These are phyloP conservation scores for Suricata suricatta DNA, from an alignment of 2,113 vertebrate genomes.

Conservation along the genomic window DNA sequence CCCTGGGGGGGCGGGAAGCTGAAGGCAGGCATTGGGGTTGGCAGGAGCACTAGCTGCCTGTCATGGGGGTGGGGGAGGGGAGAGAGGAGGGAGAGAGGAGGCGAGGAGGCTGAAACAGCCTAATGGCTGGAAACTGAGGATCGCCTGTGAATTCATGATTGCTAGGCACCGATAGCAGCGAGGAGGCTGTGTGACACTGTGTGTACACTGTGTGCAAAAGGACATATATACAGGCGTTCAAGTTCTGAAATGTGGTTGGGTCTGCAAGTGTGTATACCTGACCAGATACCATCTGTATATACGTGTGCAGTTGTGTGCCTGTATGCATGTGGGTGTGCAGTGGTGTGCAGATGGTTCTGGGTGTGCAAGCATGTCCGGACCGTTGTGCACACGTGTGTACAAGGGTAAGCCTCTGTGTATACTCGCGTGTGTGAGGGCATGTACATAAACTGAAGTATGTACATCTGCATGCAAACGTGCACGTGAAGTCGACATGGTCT, in stretches of 20 bases:
- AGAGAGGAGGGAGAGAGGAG: background rate
- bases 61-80: conserved; percentile 30
- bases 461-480: background rate
- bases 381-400: background rate
- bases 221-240: background rate
- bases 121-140: background rate
- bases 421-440: background rate
- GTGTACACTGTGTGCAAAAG: background rate
- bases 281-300: background rate
- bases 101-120: background rate
- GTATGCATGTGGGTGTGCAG: background rate
- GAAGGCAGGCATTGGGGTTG: conserved; percentile 50
- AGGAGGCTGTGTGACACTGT: background rate
- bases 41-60: conserved; percentile 50
- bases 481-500: background rate
- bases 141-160: conserved; percentile 2
- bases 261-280: background rate
- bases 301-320: background rate
- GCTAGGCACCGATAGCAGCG: background rate
- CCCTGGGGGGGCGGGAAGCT: conserved; percentile 38
- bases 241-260: background rate
- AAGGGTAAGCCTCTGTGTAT: background rate
- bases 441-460: background rate
- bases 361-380: background rate
- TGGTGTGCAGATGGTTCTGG: background rate